phyloP scores from a whole-genome alignment of 1,140 invertebrate species.

The Cotesia glomerata region DNA sequence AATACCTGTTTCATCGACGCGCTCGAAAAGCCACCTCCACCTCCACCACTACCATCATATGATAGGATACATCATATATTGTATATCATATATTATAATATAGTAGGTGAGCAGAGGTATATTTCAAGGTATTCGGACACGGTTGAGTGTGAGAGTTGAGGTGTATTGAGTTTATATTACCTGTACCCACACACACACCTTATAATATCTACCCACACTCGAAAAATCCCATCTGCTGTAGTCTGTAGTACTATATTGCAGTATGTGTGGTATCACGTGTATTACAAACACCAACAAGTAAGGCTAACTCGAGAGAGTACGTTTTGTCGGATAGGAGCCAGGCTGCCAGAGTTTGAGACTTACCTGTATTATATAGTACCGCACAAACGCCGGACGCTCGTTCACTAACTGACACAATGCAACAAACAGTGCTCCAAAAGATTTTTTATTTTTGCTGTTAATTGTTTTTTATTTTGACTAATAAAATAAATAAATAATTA shows the following conservation, averaged over 20 bases:
- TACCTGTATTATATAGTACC: too few relatives aligned
- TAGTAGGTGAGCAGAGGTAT: too few relatives aligned
- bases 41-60: too few relatives aligned
- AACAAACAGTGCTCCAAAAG: background rate
- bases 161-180: background rate
- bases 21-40: slow-evolving; percentile 15
- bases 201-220: background rate
- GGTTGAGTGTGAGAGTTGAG: too few relatives aligned
- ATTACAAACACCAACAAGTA: background rate
- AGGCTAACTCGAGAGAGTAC: slow-evolving; percentile 9
- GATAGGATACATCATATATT: too few relatives aligned
- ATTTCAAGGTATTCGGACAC: slow-evolving; percentile 24
- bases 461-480: background rate
- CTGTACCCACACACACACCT: slow-evolving; percentile 13
- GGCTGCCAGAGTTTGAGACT: background rate
- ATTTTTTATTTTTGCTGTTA: background rate
- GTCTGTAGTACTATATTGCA: background rate
- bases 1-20: slow-evolving; percentile 25
- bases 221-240: background rate
- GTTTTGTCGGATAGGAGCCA: background rate
- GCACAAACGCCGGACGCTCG: slow-evolving; percentile 25
- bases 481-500: background rate
- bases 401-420: slow-evolving; percentile 20
- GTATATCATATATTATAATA: too few relatives aligned
- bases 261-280: slow-evolving; percentile 16